Base-by-base conservation (phyloP, 30 jellyfish, hydroid and myxozoan species). In the Chironex yamaguchii region DNA sequence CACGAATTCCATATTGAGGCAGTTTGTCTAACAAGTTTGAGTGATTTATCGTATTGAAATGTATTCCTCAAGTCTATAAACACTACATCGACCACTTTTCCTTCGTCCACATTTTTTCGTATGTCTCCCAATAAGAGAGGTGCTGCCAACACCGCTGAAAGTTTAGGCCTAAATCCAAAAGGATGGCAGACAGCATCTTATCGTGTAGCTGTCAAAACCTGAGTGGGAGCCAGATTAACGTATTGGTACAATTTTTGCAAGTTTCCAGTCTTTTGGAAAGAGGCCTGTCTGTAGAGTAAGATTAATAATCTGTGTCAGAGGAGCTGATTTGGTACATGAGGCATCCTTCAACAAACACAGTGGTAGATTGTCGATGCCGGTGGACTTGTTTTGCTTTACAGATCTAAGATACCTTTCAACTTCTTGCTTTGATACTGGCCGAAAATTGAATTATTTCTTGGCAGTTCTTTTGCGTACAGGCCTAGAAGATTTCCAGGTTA, bases 11-110 rank as follows among this genome's bases (percentile, higher is more conserved):
- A 11, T 69, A 69, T 4, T 28, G 71, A 22, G 64, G 82, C 9
- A 69, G 73, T 69, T 69, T 69, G 27, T 69, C 25, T 69, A 69
- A 13, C 73, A 34, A 22, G 21, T 28, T 69, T 69, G 64, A 29
- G 71, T 69, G 82, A 29, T 64, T 69, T 28, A 69, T 24, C 30
- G 27, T 69, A 33, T 69, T 64, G 73, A 69, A n/a, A 69, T 28
- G 82, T 30, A 3, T 28, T 12, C 11, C 25, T 14, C 29, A 17
- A 13, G 25, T 66, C 31, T 66, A 14, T 26, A 65, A 65, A 65
- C 49, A 20, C 34, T 20, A 21, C 17, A 65, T 29, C 79, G 29
- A 4, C 17, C 58, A 42, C 9, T 42, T 42, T 42, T 42, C 58
- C 17, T 42, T 42, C 58, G 58, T 42, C 58, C 58, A 17, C 58